These are phyloP conservation scores for Sylvietta virens DNA, from an alignment of 2,113 vertebrate genomes.

Conservation along the genomic window DNA sequence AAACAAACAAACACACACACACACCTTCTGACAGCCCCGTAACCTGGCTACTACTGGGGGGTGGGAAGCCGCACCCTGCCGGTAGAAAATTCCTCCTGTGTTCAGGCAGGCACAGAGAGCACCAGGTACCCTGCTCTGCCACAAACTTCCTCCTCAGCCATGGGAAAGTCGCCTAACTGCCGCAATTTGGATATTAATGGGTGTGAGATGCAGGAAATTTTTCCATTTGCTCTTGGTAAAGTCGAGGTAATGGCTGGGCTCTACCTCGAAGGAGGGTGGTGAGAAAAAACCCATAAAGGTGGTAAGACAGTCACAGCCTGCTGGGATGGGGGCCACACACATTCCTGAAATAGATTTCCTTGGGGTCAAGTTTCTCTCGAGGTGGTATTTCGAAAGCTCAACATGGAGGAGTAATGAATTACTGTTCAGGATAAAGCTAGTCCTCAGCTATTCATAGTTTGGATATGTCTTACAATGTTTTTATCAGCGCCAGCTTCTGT, in stretches of 20 bases:
- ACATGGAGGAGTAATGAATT: slow-evolving; percentile 34
- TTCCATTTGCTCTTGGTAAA: background rate
- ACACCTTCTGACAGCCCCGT: background rate
- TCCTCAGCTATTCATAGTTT: background rate
- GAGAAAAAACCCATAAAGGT: slow-evolving; percentile 7
- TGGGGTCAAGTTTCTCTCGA: slow-evolving; percentile 43
- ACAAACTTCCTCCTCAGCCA: background rate
- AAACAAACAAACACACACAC: slow-evolving; percentile 39
- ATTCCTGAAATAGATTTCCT: slow-evolving; percentile 54
- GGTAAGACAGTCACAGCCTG: background rate
- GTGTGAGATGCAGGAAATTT: background rate
- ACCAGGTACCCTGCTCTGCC: background rate
- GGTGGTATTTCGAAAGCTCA: slow-evolving; percentile 22
- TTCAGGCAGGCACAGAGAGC: background rate
- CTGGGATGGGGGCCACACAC: background rate
- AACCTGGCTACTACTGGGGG: background rate
- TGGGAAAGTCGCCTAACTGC: background rate
- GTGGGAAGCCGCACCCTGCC: background rate
- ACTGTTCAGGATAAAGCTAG: background rate
- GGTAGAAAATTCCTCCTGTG: background rate
- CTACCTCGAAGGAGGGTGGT: background rate
- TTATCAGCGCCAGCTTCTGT: background rate
- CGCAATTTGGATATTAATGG: background rate
- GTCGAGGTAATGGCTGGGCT: background rate
- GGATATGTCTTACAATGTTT: slow-evolving; percentile 3